These are phyloP conservation scores for Lepilemur septentrionalis DNA, from an alignment of 2,797 vertebrate genomes.

Conservation along the genomic window DNA sequence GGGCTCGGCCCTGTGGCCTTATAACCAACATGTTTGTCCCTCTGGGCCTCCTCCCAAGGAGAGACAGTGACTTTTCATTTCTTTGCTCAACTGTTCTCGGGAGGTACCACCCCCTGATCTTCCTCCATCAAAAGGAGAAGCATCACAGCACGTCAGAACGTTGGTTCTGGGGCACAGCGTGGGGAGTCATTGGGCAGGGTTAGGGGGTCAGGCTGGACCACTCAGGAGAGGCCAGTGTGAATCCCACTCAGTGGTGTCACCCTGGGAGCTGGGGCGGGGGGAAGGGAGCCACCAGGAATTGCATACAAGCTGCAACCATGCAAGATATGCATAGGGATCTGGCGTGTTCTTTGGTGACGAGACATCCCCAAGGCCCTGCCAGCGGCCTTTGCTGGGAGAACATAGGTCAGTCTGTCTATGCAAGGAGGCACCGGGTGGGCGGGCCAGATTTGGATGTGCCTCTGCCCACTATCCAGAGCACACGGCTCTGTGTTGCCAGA, in stretches of 20 bases:
- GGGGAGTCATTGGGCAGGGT: too few species aligned
- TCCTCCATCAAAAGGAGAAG: too few species aligned
- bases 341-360: not conserved
- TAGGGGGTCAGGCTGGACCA: too few species aligned
- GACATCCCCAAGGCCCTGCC: not conserved
- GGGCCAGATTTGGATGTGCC: too few species aligned
- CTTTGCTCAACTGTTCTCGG: not conserved
- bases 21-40: fast-evolving
- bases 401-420: not conserved
- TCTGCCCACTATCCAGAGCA: not conserved
- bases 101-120: not conserved
- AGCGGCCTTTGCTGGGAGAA: not conserved
- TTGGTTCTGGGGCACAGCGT: too few species aligned
- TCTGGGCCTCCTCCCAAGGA: not conserved
- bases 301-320: not conserved
- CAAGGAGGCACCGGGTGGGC: fast-evolving
- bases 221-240: not conserved
- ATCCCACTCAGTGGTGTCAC: fast-evolving
- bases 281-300: not conserved
- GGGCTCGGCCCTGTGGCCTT: fast-evolving
- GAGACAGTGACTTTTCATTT: not conserved
- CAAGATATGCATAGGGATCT: not conserved
- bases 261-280: not conserved
- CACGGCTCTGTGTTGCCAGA: fast-evolving
- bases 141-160: too few species aligned